These are phyloP conservation scores for Cherax destructor DNA, from an alignment of 1,140 invertebrate species.

Conservation along the genomic window DNA sequence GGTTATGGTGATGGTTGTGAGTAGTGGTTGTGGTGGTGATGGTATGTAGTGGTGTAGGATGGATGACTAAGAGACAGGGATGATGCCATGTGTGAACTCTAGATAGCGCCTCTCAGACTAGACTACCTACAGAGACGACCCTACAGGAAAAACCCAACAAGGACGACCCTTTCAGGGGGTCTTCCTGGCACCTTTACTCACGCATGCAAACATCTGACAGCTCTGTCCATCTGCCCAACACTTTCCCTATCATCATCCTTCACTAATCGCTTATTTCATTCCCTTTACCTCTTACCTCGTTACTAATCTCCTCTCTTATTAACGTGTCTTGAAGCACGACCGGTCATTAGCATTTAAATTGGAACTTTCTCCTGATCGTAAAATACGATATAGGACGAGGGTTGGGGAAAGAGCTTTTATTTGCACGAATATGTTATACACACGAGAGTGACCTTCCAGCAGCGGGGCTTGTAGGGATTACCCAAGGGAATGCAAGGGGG, in stretches of 20 bases:
- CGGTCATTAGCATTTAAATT: constrained; percentile 53
- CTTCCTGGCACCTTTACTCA: too few relatives aligned
- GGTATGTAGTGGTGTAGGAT: too few relatives aligned
- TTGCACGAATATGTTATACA: constrained; percentile 34
- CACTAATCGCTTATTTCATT: constrained; percentile 5
- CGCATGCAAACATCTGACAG: too few relatives aligned
- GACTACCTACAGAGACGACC: too few relatives aligned
- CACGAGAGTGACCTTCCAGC: constrained; percentile 10
- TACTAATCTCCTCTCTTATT: constrained; percentile 43
- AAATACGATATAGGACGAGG: constrained; percentile 11
- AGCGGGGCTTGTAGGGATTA: too few relatives aligned
- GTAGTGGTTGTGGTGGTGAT: too few relatives aligned
- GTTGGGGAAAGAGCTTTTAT: constrained; percentile 13
- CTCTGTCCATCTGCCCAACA: not conserved
- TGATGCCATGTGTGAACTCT: too few relatives aligned
- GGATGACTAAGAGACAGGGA: too few relatives aligned
- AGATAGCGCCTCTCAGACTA: too few relatives aligned
- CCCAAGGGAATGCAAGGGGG: not conserved
- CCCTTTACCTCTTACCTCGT: constrained; percentile 19
- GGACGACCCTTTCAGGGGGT: too few relatives aligned
- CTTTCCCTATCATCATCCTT: not conserved
- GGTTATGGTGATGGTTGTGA: too few relatives aligned
- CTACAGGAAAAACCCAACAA: too few relatives aligned
- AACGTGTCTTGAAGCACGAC: constrained; percentile 46
- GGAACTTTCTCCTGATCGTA: constrained; percentile 39